phyloP scores from a whole-genome alignment of 2,888 invertebrate genomes.

The Furcula furcula region DNA sequence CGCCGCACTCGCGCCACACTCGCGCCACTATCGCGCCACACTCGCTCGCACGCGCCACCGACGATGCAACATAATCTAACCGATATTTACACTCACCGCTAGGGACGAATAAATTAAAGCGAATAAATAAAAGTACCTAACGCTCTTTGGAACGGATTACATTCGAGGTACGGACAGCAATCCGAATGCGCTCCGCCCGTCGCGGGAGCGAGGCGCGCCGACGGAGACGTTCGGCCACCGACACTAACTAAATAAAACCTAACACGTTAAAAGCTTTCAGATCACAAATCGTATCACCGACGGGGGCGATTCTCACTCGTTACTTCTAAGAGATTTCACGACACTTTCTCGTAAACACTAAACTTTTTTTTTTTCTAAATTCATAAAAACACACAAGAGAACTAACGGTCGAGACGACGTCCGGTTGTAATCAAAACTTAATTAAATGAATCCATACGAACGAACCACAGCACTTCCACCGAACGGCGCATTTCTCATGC shows the following conservation, averaged over 20 bases:
- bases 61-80: constrained; percentile 38
- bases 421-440: constrained; percentile 8
- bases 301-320: constrained; percentile 25
- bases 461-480: constrained; percentile 45
- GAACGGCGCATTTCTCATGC: constrained; percentile 11
- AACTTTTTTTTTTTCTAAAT: constrained; percentile 8
- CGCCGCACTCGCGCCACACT: constrained; percentile 3
- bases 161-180: constrained; percentile 49
- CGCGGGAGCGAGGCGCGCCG: constrained; percentile 20
- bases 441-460: constrained; percentile 22
- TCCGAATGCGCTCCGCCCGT: constrained; percentile 37
- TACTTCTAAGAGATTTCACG: constrained; percentile 8
- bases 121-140: constrained; percentile 57
- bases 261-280: constrained; percentile 30
- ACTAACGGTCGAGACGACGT: constrained; percentile 14
- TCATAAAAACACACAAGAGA: constrained; percentile 12
- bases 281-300: constrained; percentile 41
- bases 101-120: constrained; percentile 60
- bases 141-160: constrained; percentile 75
- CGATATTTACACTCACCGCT: constrained; percentile 40
- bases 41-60: constrained; percentile 28
- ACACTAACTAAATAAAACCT: constrained; percentile 17
- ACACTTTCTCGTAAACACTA: not conserved
- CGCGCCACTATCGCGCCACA: constrained; percentile 24
- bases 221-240: constrained; percentile 15